Percentiles rank a stretch among this genome's conserved stretches.
Conservation (phyloP, 2,888 invertebrate species). For the Platycheirus rosarum region DNA sequence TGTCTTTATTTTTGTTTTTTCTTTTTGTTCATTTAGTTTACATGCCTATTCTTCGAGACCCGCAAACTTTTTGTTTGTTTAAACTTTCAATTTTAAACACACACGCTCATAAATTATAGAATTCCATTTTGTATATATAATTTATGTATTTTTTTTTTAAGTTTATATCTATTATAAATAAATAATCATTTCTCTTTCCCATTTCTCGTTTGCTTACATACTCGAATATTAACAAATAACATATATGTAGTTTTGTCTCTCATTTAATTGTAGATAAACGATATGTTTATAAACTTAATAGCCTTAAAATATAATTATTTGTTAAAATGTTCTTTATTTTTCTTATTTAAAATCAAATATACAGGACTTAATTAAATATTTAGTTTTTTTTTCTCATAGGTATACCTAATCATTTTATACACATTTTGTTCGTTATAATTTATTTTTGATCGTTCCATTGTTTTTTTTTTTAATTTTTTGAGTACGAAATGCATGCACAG, state of each 20-base stretch:
- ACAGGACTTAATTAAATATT: slow-evolving; percentile 52
- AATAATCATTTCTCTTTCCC: slow-evolving; percentile 45
- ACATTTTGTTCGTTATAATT: slow-evolving; percentile 35
- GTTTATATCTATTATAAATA: slow-evolving; percentile 44
- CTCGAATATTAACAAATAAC: slow-evolving; percentile 64
- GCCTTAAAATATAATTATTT: slow-evolving; percentile 57
- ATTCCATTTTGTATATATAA: slow-evolving; percentile 51
- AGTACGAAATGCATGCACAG: slow-evolving; percentile 61
- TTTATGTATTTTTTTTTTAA: slow-evolving; percentile 21
- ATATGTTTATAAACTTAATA: slow-evolving; percentile 73
- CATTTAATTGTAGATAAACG: slow-evolving; percentile 73
- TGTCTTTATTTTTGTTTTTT: slow-evolving; percentile 53
- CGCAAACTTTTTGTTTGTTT: slow-evolving; percentile 30
- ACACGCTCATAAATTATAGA: slow-evolving; percentile 57
- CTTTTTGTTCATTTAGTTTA: slow-evolving; percentile 53
- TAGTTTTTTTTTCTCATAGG: slow-evolving; percentile 2
- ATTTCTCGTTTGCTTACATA: slow-evolving; percentile 41
- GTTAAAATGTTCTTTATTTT: neutral
- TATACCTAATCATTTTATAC: slow-evolving; percentile 58
- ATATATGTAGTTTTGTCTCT: slow-evolving; percentile 73
- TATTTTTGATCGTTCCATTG: slow-evolving; percentile 32
- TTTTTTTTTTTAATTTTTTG: slow-evolving; percentile 24
- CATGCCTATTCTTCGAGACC: slow-evolving; percentile 46
- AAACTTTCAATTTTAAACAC: slow-evolving; percentile 39
- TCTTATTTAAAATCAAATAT: slow-evolving; percentile 63